phyloP scores from a whole-genome alignment of 2,113 vertebrate genomes.

The Hyperopisus bebe region DNA sequence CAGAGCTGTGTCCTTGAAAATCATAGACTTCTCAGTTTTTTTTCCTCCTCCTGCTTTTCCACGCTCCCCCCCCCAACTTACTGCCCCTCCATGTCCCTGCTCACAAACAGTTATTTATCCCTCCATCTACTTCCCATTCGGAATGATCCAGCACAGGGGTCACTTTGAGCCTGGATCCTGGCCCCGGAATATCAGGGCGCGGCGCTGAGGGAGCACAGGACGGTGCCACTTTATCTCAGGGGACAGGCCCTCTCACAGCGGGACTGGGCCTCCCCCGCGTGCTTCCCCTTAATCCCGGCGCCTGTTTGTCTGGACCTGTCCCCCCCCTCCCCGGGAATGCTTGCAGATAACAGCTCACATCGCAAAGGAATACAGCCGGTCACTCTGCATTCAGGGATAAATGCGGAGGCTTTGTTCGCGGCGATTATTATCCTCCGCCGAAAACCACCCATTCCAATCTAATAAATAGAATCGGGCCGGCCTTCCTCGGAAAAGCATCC shows the following conservation, averaged over 20 bases:
- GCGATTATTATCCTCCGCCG: conserved; percentile 42
- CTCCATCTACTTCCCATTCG: not conserved
- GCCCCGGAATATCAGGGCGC: not conserved
- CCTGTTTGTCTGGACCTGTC: not conserved
- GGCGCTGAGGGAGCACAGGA: not conserved
- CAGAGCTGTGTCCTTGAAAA: conserved; percentile 28
- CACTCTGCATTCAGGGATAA: not conserved
- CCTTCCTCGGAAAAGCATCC: conserved; percentile 53
- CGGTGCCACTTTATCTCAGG: not conserved
- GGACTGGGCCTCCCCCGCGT: not conserved
- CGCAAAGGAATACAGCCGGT: not conserved
- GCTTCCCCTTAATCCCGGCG: not conserved
- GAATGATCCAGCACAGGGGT: not conserved
- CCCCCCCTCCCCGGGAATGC: not conserved
- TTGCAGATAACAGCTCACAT: not conserved
- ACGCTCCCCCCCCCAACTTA: conserved; percentile 30
- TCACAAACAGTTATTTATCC: conserved; percentile 29
- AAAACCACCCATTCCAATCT: conserved; percentile 49
- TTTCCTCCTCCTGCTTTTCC: not conserved
- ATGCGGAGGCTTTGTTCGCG: conserved; percentile 35
- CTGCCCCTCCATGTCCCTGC: conserved; percentile 32
- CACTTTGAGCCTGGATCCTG: not conserved
- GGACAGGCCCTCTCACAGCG: not conserved
- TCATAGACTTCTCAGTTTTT: not conserved
- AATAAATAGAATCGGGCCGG: conserved; percentile 59